Evolutionary conservation across 2,888 invertebrate species (phyloP), one percentile per base, ranked within the genome.

Genomic region (Odontocolon sp.): DNA sequence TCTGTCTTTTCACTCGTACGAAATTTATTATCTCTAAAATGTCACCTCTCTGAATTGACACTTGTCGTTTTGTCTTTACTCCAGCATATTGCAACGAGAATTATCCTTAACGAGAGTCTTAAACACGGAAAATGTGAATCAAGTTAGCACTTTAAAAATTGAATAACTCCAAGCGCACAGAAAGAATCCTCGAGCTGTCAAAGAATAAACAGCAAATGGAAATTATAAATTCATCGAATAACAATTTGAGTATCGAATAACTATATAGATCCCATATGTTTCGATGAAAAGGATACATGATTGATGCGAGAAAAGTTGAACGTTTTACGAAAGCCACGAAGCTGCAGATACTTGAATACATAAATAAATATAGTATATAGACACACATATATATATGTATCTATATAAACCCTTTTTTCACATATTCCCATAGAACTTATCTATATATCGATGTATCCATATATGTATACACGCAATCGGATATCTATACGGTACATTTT

Each of bases 401-500:
- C n/a, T n/a, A n/a, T n/a, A n/a, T n/a, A n/a, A n/a, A n/a, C n/a
- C n/a, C n/a, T n/a, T n/a, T 11, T 0, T 26, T 23, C 11, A n/a
- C n/a, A 21, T 3, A 11, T 23, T 47, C 23, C 23, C 11, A 23
- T 26, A 26, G 11, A 47, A 47, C 1, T 11, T 21, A 21, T 11
- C 21, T n/a, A 11, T n/a, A n/a, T 11, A 3, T 47, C 11, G 0
- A 23, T 8, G 26, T 21, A 11, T 28, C 45, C 42, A 18, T 33
- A 11, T 6, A 14, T 33, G 11, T 14, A 23, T 68, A 50, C 31
- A 31, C 11, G 33, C 8, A 28, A 6, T 40, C 14, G 21, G 11
- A 45, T 54, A 11, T 67, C 21, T 52, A 64, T 5, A 3, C 18
- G n/a, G 36, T 67, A 42, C 59, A 80, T 80, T 81, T 81, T 81